Evolutionary conservation across 2,888 invertebrate genomes (phyloP), one percentile per base, ranked within the genome.

Genomic region (Morinoia aosen): DNA sequence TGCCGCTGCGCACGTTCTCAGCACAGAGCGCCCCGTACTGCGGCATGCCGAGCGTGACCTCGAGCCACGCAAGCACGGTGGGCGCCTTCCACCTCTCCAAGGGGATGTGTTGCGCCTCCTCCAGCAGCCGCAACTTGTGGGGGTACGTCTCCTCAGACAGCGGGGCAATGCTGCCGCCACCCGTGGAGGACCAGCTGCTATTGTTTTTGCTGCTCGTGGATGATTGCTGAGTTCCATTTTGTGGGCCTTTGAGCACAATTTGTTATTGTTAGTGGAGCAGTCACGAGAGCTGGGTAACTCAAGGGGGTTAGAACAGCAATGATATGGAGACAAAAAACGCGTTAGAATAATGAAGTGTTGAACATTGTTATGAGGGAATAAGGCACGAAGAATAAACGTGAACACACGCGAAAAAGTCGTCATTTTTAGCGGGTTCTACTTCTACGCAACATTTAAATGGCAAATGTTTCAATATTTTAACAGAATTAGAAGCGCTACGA

Each of bases 1-100:
- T 99, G 97, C 99, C 99, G 97, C 99, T 99, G 97, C 99, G 99
- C 96, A 99, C 98, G 97, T 99, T 99, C 97, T 99, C 99, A 48
- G 99, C 98, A 97, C 99, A 99, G 94, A 98, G 98, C 56, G 98
- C 98, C 5, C 99, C 99, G 97, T 99, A 99, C 97, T 99, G 99
- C 0, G 99, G 99, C 99, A 99, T 99, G 95, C 99, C 99, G 12
- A 99, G 98, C 0, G 99, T 98, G 61, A 99, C 98, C 97, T 99
- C 99, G 95, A 99, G 97, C 99, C 99, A 99, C 2, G 99, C 99
- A 90, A 99, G 98, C 95, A 99, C 99, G 96, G 99, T 99, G 0
- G 99, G 98, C 33, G 99, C 99, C 96, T 99, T 98, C 99, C 99
- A 99, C 97, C 98, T 98, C 96, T 98, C 98, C 97, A 99, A 98